Evolutionary conservation across 2,888 invertebrate species (phyloP).

Genomic region (Agonopterix alstromeriana): DNA sequence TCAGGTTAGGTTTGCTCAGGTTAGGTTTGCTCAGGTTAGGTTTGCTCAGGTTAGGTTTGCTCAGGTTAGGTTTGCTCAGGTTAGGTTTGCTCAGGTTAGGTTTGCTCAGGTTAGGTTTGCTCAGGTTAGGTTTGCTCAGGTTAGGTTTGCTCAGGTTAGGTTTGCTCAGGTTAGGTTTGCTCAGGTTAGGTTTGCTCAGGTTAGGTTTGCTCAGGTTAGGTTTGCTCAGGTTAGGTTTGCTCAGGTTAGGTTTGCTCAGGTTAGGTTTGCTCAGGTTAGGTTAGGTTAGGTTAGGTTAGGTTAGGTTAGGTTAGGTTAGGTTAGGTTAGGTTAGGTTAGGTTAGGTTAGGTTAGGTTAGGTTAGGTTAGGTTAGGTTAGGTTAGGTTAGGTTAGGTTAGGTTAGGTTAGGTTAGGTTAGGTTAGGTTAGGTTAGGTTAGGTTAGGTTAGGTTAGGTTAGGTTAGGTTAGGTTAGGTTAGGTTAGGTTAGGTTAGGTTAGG

Average conservation of each 20-base stretch:
- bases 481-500: no score
- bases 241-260: conserved; percentile 14
- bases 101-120: conserved; percentile 9
- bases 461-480: no score
- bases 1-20: conserved; percentile 4
- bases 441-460: not conserved
- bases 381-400: conserved; percentile 6
- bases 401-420: conserved; percentile 4
- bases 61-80: conserved; percentile 11
- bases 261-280: conserved; percentile 16
- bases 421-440: not conserved
- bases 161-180: conserved; percentile 14
- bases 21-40: conserved; percentile 8
- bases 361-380: conserved; percentile 9
- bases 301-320: conserved; percentile 24
- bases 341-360: conserved; percentile 10
- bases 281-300: conserved; percentile 19
- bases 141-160: conserved; percentile 12
- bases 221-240: conserved; percentile 13
- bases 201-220: conserved; percentile 6
- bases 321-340: conserved; percentile 22
- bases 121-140: conserved; percentile 13
- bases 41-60: conserved; percentile 12
- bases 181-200: conserved; percentile 13
- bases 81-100: conserved; percentile 15